Base-by-base conservation (phyloP, 1,140 invertebrate genomes). In the Oscheius sp. region DNA sequence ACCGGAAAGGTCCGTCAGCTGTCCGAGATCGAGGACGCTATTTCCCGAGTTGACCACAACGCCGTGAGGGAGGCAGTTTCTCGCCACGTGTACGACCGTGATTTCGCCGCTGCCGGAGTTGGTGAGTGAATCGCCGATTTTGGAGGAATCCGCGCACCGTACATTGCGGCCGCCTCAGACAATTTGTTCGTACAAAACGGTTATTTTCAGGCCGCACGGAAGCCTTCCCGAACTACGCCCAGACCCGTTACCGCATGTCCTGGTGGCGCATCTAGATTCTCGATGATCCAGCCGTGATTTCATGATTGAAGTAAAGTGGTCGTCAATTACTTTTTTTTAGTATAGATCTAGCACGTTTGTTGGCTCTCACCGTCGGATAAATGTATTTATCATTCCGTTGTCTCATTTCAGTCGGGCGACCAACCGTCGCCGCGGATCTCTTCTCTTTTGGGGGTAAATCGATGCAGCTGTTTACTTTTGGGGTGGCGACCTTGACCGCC, bases 51-150 rank as follows among this genome's bases (percentile, higher is more conserved):
- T 18, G 62, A 75, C 46, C 52, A 65, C 4, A 49, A 26, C 23
- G 63, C 75, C 32, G 70, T 76, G 36, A 65, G 75, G 18, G 75
- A 76, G 45, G 75, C 75, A 13, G 59, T 76, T 35, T 75, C 72
- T 34, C 68, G 75, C 62, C 64, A 76, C 62, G 75, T 76, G 0
- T 76, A 76, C 67, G 75, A 76, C 38, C 63, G 75, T 35, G 75
- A 76, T 69, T 23, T 76, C 38, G 75, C 72, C 32, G 46, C 55
- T 32, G 45, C 74, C 35, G 75, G 75, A 68, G 63, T 76, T 55
- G 75, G 75, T 76, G 38, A 62, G 71, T 75, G n/a, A n/a, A n/a
- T 3, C 2, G 36, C 36, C 31, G 7, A n/a, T 2, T 45, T 59
- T 23, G 3, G 2, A 28, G 28, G 59, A 20, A 31, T 3, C 31